Base-by-base conservation (phyloP, 2,113 vertebrate genomes). In the Trogon surrucura region DNA sequence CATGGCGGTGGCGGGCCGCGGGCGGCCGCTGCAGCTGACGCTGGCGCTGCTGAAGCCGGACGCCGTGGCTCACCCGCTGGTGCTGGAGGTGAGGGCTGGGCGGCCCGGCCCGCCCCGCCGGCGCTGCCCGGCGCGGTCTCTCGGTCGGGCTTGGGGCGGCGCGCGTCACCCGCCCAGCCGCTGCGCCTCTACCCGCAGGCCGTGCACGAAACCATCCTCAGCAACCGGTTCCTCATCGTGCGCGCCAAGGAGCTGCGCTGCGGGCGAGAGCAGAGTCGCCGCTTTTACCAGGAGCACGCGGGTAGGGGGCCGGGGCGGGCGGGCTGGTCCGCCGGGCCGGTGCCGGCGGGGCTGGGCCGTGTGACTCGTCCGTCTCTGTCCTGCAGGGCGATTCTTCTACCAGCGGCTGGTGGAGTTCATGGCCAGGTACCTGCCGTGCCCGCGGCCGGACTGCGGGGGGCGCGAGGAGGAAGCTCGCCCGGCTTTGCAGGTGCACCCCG, bases 391-490 rank as follows among this genome's bases (percentile, higher is more conserved):
- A 45, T 99, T 99, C 97, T 99, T 99, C 98, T 99, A 99, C 96
- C 99, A 98, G 96, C 98, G 99, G 86, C 98, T 99, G 91, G 99
- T 99, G 97, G 99, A 99, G 95, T 99, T 99, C 97, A 99, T 99
- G 99, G 98, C 99, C 95, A 99, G 99, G 99, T 99, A 96, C 84
- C 6, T n/a, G 61, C 89, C 4, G 44, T 10, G 41, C 32, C 64
- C 66, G 70, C 30, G 1, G 23, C 36, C 1, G 3, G 23, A 29
- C 36, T 2, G 27, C 2, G 11, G 8, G 27, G 50, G 61, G 65
- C 0, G 6, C 1, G 4, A 8, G 38, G 47, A 21, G 20, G 50
- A 13, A 6, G 22, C 36, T 23, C 1, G 2, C 61, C 21, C 12
- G 1, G 6, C 19, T 6, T 18, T 3, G 45, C 27, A 6, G 27